These are phyloP conservation scores for Pristionchus fissidentatus DNA, from an alignment of 2,888 invertebrate genomes.

Conservation along the genomic window DNA sequence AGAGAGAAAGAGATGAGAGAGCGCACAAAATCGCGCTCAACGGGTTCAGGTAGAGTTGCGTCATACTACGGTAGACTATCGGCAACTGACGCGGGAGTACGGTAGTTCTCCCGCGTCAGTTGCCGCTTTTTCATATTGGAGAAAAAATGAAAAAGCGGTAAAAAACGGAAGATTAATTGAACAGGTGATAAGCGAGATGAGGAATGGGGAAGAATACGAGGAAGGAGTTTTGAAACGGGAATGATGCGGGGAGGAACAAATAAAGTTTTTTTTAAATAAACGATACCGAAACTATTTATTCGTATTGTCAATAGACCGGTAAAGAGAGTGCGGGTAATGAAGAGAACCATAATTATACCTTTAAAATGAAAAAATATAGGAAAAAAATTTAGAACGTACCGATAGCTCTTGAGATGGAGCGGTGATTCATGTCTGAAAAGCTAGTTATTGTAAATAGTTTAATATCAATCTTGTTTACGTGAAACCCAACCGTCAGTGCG, in stretches of 20 bases:
- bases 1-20: background rate
- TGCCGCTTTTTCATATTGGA: no score
- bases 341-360: background rate
- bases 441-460: no score
- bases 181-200: slow-evolving; percentile 17
- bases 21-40: background rate
- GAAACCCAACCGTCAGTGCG: no score
- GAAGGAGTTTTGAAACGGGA: background rate
- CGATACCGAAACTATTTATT: no score
- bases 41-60: background rate
- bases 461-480: no score
- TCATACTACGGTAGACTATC: no score
- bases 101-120: no score
- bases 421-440: slow-evolving; percentile 60
- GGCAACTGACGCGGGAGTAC: no score
- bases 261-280: background rate
- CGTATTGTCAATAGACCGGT: background rate
- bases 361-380: background rate
- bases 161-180: background rate
- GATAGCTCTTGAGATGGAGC: slow-evolving; percentile 59
- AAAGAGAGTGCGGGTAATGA: background rate
- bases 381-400: slow-evolving; percentile 51
- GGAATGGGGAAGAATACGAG: no score
- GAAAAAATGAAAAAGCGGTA: slow-evolving; percentile 4
- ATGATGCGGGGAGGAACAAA: background rate